phyloP scores from a whole-genome alignment of 1,140 invertebrate genomes.

The Nautilus pompilius region DNA sequence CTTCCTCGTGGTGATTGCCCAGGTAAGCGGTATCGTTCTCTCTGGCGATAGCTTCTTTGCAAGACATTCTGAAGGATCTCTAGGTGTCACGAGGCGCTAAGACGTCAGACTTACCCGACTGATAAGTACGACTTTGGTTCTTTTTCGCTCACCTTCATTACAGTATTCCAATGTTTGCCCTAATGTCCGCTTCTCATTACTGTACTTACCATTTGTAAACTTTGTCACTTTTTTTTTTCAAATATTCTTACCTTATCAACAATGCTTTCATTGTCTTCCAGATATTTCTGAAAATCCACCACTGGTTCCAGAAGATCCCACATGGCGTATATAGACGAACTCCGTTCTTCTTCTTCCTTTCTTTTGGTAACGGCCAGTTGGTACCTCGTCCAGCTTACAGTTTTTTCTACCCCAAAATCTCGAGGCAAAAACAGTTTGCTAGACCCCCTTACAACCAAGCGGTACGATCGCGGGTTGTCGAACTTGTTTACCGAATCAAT shows the following conservation, averaged over 20 bases:
- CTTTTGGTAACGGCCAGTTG: slow-evolving; percentile 28
- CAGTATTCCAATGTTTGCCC: too few species aligned
- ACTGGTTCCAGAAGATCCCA: slow-evolving; percentile 32
- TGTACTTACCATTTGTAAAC: not conserved
- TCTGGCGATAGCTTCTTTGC: too few species aligned
- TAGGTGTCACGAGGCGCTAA: not conserved
- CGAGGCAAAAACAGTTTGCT: slow-evolving; percentile 10
- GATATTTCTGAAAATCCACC: slow-evolving; percentile 33
- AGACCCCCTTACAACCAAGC: slow-evolving; percentile 10
- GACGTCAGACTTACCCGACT: not conserved
- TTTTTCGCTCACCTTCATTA: too few species aligned
- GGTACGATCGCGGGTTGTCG: slow-evolving; percentile 16
- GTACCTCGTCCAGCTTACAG: slow-evolving; percentile 24
- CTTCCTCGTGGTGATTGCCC: too few species aligned
- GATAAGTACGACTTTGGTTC: too few species aligned
- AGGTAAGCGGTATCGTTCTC: too few species aligned
- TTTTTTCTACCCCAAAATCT: slow-evolving; percentile 11
- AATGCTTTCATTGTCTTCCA: slow-evolving; percentile 34
- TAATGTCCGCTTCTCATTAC: not conserved
- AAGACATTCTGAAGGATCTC: too few species aligned
- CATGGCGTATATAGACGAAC: slow-evolving; percentile 32
- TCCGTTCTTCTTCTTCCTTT: slow-evolving; percentile 32
- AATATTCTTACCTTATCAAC: slow-evolving; percentile 22
- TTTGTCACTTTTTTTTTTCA: not conserved
- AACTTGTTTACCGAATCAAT: slow-evolving; percentile 12